Percentiles rank a stretch among this genome's conserved stretches.
These are phyloP conservation scores for Micoletzkya japonica DNA, from an alignment of 2,888 invertebrate genomes.

Conservation along the genomic window DNA sequence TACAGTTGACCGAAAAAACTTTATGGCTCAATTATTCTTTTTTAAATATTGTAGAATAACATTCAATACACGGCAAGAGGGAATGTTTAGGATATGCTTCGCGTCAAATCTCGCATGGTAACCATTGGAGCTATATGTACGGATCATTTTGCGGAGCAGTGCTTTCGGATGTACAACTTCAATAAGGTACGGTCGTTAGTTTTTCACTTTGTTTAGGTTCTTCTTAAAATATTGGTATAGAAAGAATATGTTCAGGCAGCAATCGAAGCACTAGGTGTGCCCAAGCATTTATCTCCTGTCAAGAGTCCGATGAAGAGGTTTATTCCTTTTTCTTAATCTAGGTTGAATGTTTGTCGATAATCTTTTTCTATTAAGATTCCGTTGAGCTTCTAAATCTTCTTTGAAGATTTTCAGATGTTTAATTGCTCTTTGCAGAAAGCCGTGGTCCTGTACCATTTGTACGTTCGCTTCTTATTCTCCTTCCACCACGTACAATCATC, in stretches of 20 bases:
- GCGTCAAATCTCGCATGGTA: constrained; percentile 30
- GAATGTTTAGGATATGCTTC: constrained; percentile 35
- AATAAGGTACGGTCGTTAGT: constrained; percentile 3
- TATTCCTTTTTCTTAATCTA: not conserved
- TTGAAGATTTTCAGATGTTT: not conserved
- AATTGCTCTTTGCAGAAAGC: constrained; percentile 34
- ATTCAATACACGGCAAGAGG: not conserved
- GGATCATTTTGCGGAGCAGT: constrained; percentile 50
- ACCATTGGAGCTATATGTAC: constrained; percentile 43
- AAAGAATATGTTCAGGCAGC: constrained; percentile 33
- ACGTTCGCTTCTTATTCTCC: constrained; percentile 36
- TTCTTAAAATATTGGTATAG: not conserved
- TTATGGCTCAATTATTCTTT: no score
- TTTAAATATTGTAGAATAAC: not conserved
- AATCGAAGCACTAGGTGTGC: constrained; percentile 49
- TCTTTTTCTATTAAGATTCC: not conserved
- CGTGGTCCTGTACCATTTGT: constrained; percentile 50
- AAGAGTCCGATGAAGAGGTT: constrained; percentile 36
- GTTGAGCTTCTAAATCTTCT: not conserved
- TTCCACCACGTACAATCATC: constrained; percentile 12
- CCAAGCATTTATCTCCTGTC: constrained; percentile 35
- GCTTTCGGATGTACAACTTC: constrained; percentile 35
- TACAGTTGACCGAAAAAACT: no score
- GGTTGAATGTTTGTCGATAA: not conserved
- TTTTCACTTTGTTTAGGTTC: not conserved